These are phyloP conservation scores for Trematomus loennbergii DNA, from an alignment of 2,113 vertebrate species.

Conservation along the genomic window DNA sequence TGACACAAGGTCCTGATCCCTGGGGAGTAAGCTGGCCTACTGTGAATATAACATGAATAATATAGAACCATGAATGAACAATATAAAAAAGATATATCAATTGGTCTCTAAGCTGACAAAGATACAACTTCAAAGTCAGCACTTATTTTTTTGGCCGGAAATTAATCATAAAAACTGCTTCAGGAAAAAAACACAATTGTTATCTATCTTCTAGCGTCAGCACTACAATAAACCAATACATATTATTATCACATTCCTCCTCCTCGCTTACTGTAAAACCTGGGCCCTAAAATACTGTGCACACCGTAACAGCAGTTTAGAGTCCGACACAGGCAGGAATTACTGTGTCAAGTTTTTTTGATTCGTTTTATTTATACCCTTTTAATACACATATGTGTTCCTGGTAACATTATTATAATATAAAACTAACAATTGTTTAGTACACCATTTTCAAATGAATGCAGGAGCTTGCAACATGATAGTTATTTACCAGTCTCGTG, in stretches of 20 bases:
- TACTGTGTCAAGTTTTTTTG: too few relatives aligned
- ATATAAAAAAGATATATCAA: conserved; percentile 11
- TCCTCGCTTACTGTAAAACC: neutral
- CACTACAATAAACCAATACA: conserved; percentile 69
- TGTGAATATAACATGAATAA: too few relatives aligned
- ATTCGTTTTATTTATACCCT: too few relatives aligned
- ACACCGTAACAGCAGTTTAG: neutral
- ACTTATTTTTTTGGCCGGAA: conserved; percentile 34
- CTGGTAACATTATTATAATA: neutral
- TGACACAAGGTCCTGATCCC: neutral
- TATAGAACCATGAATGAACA: neutral
- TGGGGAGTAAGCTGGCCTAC: neutral
- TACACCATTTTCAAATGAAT: neutral
- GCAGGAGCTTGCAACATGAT: conserved; percentile 28
- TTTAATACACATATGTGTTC: neutral
- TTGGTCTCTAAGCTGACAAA: conserved; percentile 5
- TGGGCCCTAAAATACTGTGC: neutral
- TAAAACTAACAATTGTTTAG: neutral
- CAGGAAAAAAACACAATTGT: conserved; percentile 33
- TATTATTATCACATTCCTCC: conserved; percentile 24
- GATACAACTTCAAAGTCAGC: conserved; percentile 38
- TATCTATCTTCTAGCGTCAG: conserved; percentile 30
- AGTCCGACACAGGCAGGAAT: neutral
- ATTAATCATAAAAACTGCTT: conserved; percentile 58
- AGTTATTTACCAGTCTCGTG: conserved; percentile 44